Evolutionary conservation across 2,797 vertebrate species (phyloP).

Genomic region (Crocodylus rhombifer): DNA sequence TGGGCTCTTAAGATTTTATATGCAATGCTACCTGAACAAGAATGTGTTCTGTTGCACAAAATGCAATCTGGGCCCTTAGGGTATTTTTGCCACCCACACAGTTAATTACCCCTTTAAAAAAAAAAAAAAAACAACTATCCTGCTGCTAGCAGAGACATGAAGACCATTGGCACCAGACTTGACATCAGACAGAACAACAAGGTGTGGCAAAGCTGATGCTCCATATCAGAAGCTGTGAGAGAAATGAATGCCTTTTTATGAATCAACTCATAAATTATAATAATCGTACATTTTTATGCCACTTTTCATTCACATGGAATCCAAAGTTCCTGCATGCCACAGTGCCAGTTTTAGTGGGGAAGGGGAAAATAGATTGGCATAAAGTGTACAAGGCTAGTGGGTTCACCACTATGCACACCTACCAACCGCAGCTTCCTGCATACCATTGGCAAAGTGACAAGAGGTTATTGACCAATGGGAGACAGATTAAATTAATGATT

Average conservation of each 20-base stretch:
- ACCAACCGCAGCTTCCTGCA: no score
- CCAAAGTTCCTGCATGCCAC: not conserved
- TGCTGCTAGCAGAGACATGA: slow-evolving; percentile 65
- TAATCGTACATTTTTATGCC: not conserved
- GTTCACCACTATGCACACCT: no score
- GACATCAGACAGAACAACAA: slow-evolving; percentile 36
- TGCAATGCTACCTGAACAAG: slow-evolving; percentile 57
- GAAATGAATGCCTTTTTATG: slow-evolving; percentile 1
- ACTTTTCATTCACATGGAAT: accelerated
- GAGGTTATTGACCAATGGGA: slow-evolving; percentile 27
- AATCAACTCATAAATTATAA: not conserved
- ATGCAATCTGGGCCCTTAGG: slow-evolving; percentile 59
- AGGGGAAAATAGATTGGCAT: not conserved
- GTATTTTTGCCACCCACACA: slow-evolving; percentile 65
- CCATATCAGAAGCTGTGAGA: not conserved
- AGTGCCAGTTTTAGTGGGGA: not conserved
- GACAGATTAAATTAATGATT: slow-evolving; percentile 3
- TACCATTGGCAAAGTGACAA: no score
- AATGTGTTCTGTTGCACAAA: slow-evolving; percentile 69
- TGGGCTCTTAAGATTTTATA: slow-evolving; percentile 53
- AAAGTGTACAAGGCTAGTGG: not conserved
- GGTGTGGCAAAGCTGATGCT: not conserved
- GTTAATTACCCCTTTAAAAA: slow-evolving; percentile 63
- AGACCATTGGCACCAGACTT: slow-evolving; percentile 28
- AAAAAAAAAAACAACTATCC: slow-evolving; percentile 45